Evolutionary conservation across 2,888 invertebrate species (phyloP).

Genomic region (Drosophila falleni): DNA sequence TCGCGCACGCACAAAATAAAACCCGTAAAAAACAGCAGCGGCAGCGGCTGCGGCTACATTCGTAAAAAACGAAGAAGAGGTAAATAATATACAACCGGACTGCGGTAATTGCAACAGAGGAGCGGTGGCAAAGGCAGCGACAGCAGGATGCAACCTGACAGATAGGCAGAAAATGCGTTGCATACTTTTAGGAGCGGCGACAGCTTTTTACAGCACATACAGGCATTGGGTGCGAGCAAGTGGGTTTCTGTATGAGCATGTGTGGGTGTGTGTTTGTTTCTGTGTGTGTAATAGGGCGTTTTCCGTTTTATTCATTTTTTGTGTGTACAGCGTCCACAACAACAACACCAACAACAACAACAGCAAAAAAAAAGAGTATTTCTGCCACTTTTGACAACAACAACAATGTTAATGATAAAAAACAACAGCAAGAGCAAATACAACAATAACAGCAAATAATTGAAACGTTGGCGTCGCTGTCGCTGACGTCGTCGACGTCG

Average conservation of each 20-base stretch:
- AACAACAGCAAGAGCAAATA: slow-evolving; percentile 36
- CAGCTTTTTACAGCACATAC: slow-evolving; percentile 66
- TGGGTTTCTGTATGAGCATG: slow-evolving; percentile 15
- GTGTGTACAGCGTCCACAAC: slow-evolving; percentile 62
- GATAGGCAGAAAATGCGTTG: slow-evolving; percentile 75
- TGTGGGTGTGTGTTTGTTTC: slow-evolving; percentile 15
- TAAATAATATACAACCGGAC: slow-evolving; percentile 72
- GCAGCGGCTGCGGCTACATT: slow-evolving; percentile 28
- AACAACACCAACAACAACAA: slow-evolving; percentile 20
- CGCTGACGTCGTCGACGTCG: slow-evolving; percentile 28
- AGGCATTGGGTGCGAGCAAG: neutral
- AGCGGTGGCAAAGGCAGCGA: slow-evolving; percentile 10
- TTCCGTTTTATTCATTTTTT: slow-evolving; percentile 79
- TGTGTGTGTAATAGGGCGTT: slow-evolving; percentile 66
- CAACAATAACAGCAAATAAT: slow-evolving; percentile 68
- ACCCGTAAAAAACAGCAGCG: slow-evolving; percentile 77
- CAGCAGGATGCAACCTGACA: slow-evolving; percentile 59
- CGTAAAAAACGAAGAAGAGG: slow-evolving; percentile 77
- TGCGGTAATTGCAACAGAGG: slow-evolving; percentile 15
- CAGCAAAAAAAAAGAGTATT: slow-evolving; percentile 54
- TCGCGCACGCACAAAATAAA: slow-evolving; percentile 83
- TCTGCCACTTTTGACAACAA: slow-evolving; percentile 76
- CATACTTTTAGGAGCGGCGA: slow-evolving; percentile 77
- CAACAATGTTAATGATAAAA: slow-evolving; percentile 74
- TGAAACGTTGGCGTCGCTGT: slow-evolving; percentile 67